Evolutionary conservation across 2,888 invertebrate species (phyloP), one percentile per base, ranked within the genome.

Genomic region (Octonoba sinensis): DNA sequence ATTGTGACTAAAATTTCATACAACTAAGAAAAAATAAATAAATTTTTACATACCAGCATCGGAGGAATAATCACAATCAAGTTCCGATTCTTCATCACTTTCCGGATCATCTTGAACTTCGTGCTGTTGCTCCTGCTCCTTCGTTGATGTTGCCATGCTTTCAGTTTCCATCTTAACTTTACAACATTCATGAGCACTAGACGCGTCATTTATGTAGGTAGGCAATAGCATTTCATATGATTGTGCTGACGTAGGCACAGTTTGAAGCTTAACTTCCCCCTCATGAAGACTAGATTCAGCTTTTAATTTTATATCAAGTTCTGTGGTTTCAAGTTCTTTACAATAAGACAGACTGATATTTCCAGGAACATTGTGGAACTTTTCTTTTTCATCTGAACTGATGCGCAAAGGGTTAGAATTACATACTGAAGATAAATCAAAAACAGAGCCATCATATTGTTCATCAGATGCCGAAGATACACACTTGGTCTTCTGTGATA

Each of bases 41-140:
- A 36, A 3, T 27, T 27, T 27, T 27, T 27, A 27, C 73, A 46
- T 88, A 92, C 92, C 92, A 90, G 93, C 93, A 89, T 95, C 95
- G 82, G 94, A 94, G 83, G 94, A 94, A 87, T 94, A 94, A n/a
- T 84, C 82, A 87, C 93, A 94, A 86, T 95, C 95, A 86, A 94
- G 94, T 83, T 88, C 87, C 84, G 94, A 94, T 18, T 85, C 84
- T 87, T 93, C 94, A 86, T 95, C 95, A 71, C 87, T 87, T 70
- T 87, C 87, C 83, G 93, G 93, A 57, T 93, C 94, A 88, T 96
- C 96, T 87, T 95, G 95, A 86, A 36, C 8, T 36, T 36, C 8
- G 8, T 36, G 36, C 36, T 36, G 4, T 36, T 4, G 36, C 36
- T 36, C 36, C 6, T 36, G 36, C 36, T 36, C 27, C 6, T 27